Conservation (phyloP, 2,113 vertebrate species). For the Sula dactylatra region DNA sequence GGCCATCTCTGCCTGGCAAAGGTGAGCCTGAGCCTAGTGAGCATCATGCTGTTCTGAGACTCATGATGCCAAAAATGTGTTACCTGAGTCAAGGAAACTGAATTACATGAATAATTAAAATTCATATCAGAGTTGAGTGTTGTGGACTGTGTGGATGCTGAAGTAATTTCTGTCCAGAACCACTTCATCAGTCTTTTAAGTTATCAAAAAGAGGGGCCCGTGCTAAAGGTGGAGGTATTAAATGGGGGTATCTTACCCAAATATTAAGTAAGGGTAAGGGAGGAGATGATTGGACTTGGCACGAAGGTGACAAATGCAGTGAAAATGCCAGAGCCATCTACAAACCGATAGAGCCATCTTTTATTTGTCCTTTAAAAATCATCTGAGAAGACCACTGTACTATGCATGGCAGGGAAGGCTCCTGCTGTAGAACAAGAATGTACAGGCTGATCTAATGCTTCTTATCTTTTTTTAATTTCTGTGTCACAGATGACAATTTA, state of each 20-base stretch:
- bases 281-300: accelerated
- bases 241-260: neutral
- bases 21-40: neutral
- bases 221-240: neutral
- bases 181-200: neutral
- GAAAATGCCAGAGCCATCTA: neutral
- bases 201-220: neutral
- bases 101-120: slow-evolving; percentile 16
- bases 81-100: slow-evolving; percentile 13
- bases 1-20: slow-evolving; percentile 1
- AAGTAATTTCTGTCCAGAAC: neutral
- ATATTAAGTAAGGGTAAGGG: neutral
- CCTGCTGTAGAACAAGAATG: neutral
- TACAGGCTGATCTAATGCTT: neutral
- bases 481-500: neutral
- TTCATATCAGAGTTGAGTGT: neutral
- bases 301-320: neutral
- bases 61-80: neutral
- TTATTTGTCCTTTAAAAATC: neutral
- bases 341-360: neutral
- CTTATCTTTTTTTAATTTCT: neutral
- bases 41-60: slow-evolving; percentile 21
- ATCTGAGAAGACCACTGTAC: neutral
- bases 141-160: neutral
- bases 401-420: neutral